Evolutionary conservation across 2,797 vertebrate species (phyloP), one percentile per base, ranked within the genome.

Genomic region (Oryzias dopingdopingensis): DNA sequence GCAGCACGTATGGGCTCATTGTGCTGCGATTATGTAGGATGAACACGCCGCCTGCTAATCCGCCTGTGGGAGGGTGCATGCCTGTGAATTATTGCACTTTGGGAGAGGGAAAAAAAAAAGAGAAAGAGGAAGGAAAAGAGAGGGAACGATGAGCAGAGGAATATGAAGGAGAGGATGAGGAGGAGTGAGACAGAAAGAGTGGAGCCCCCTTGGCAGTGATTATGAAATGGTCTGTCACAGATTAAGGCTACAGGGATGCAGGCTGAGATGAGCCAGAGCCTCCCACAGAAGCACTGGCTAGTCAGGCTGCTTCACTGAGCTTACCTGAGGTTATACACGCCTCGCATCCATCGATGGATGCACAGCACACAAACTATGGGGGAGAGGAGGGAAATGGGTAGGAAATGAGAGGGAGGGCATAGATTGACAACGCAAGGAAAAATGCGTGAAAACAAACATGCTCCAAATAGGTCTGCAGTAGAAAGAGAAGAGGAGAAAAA

Each of bases 181-280:
- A 77, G 8, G 74, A 70, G 43, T 62, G 59, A 22, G 72, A 73
- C 23, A 75, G 65, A 84, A 76, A 82, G 81, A 86, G 71, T 77
- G 74, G 86, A 88, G 80, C 77, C 88, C 92, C 92, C 79, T 89
- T 89, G 92, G 92, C 92, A 86, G 91, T 90, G 91, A 93, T 93
- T 93, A 93, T 91, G 90, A 93, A 93, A 92, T 91, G 89, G 91
- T 91, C 92, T 93, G 91, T 92, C 91, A 92, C 89, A 93, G 91
- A 92, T 93, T 92, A 92, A 92, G 90, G 91, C 91, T 90, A 90
- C 86, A 83, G 90, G 90, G 90, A 91, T 86, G 88, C 86, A 90
- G 84, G 86, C 85, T 86, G 88, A 88, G 89, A 91, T 89, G 90
- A 90, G 89, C 85, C 80, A 86, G 82, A 90, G 87, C 90, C 91